A percentile compares a stretch with the other conserved stretches of the same genome.
Conservation (phyloP, 2,888 invertebrate genomes). For the Eurytoma adleriae region DNA sequence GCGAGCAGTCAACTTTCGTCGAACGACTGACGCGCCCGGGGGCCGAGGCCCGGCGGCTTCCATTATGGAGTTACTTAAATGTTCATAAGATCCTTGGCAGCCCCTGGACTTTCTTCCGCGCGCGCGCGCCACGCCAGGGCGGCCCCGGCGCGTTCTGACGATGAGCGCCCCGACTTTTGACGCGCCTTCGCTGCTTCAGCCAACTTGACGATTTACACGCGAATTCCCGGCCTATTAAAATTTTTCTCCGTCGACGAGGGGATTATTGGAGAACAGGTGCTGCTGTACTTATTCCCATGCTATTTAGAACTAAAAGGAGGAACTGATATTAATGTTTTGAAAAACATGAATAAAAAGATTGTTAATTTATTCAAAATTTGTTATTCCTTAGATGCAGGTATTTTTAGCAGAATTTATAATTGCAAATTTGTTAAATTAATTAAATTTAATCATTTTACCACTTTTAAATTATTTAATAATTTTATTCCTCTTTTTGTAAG, state of each 20-base stretch:
- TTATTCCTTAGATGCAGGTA: too few relatives aligned
- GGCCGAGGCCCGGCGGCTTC: conserved; percentile 50
- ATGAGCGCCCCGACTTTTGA: background rate
- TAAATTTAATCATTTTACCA: too few relatives aligned
- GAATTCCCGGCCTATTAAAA: conserved; percentile 25
- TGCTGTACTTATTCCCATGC: too few relatives aligned
- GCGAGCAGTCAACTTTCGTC: conserved; percentile 59
- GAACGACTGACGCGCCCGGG: conserved; percentile 53
- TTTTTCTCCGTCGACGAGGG: background rate
- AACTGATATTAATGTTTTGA: too few relatives aligned
- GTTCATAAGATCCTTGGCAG: conserved; percentile 61
- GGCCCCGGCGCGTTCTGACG: background rate
- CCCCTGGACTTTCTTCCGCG: background rate
- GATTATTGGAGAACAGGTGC: background rate
- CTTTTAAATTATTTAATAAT: too few relatives aligned
- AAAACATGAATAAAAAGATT: too few relatives aligned
- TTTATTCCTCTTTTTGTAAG: too few relatives aligned
- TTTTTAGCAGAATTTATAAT: too few relatives aligned
- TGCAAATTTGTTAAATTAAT: too few relatives aligned
- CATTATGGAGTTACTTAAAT: conserved; percentile 65
- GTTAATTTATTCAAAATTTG: too few relatives aligned
- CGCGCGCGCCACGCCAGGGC: background rate
- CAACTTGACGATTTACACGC: background rate
- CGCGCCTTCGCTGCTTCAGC: background rate
- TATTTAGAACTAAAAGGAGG: too few relatives aligned